phyloP scores from a whole-genome alignment of 2,113 vertebrate species.

The Xyliphius kryptos region DNA sequence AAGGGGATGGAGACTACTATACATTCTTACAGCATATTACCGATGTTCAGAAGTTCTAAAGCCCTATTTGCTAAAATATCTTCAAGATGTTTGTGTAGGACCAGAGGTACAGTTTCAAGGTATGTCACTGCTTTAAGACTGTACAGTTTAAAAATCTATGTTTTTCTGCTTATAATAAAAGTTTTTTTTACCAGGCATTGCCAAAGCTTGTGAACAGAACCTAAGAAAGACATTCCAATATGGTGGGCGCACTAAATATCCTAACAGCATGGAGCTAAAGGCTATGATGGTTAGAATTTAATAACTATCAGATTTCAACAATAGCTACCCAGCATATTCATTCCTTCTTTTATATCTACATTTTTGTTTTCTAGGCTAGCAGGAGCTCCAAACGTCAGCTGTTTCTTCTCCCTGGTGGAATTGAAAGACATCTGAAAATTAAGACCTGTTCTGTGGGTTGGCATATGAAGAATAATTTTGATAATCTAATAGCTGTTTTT shows the following conservation, averaged over 20 bases:
- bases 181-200: constrained; percentile 84
- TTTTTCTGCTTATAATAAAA: too few relatives aligned
- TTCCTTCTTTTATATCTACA: too few relatives aligned
- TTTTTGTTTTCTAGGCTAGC: constrained; percentile 82
- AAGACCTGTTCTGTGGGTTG: constrained; percentile 93
- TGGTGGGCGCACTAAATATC: constrained; percentile 77
- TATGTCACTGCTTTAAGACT: too few relatives aligned
- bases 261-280: constrained; percentile 84
- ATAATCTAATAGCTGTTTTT: too few relatives aligned
- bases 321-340: too few relatives aligned
- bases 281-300: constrained; percentile 95
- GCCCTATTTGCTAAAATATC: constrained; percentile 75
- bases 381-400: constrained; percentile 96
- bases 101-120: constrained; percentile 82
- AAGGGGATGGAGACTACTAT: constrained; percentile 89
- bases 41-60: constrained; percentile 86
- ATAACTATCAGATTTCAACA: too few relatives aligned
- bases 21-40: constrained; percentile 83
- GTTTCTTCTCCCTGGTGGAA: constrained; percentile 86
- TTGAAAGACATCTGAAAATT: constrained; percentile 90
- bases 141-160: too few relatives aligned
- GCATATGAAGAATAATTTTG: too few relatives aligned
- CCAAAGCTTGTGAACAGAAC: constrained; percentile 91
- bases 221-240: constrained; percentile 82
- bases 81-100: constrained; percentile 68